phyloP scores from a whole-genome alignment of 1,140 invertebrate genomes.

The Elymnias hypermnestra region DNA sequence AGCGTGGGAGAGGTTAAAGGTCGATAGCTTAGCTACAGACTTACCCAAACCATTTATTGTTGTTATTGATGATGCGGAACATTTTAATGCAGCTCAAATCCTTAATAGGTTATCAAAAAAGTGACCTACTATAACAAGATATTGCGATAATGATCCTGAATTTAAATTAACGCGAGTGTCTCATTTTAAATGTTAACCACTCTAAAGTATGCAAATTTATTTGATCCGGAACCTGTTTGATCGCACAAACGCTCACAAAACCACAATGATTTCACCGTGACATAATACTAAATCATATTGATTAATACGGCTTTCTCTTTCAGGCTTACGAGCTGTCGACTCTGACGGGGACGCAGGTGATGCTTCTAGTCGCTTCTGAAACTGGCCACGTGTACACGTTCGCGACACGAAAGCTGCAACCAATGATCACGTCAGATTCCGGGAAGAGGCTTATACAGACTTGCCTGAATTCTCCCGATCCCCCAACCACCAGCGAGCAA shows the following conservation, averaged over 20 bases:
- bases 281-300: constrained; percentile 10
- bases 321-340: constrained; percentile 99
- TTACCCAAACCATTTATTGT: not conserved
- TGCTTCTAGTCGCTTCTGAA: constrained; percentile 96
- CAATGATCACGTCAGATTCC: constrained; percentile 99
- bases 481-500: constrained; percentile 90
- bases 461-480: constrained; percentile 98
- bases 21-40: constrained; percentile 18
- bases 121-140: constrained; percentile 15
- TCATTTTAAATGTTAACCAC: constrained; percentile 26
- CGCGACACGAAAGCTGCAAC: constrained; percentile 98
- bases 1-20: constrained; percentile 71
- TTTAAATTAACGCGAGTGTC: constrained; percentile 19
- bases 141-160: constrained; percentile 21
- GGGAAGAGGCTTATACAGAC: constrained; percentile 99
- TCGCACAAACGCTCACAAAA: constrained; percentile 30
- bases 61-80: no score
- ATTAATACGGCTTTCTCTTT: constrained; percentile 25
- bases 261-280: constrained; percentile 12
- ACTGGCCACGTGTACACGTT: constrained; percentile 99
- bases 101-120: constrained; percentile 8
- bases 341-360: constrained; percentile 99
- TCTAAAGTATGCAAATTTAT: constrained; percentile 20
- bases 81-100: no score
- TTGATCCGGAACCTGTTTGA: constrained; percentile 13